phyloP scores from a whole-genome alignment of 2,113 vertebrate genomes.

The Lepisosteus oculatus region DNA sequence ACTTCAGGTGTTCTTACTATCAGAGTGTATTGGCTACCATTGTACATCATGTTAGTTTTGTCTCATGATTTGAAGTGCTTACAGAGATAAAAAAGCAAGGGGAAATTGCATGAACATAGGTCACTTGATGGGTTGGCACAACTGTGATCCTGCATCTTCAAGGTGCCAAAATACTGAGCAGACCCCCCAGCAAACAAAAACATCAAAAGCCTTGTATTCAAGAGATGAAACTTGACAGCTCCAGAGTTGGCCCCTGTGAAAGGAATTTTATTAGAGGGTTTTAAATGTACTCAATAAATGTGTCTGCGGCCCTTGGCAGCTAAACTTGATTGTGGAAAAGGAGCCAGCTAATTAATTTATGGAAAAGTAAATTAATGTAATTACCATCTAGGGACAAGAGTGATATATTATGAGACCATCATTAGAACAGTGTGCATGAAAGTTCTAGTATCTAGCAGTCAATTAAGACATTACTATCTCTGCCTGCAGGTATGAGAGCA shows the following conservation, averaged over 20 bases:
- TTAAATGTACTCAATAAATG: background rate
- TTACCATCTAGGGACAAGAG: slow-evolving; percentile 53
- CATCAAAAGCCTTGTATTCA: background rate
- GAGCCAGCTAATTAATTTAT: slow-evolving; percentile 54
- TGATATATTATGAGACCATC: slow-evolving; percentile 40
- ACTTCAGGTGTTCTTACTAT: too few relatives aligned
- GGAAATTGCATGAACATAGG: background rate
- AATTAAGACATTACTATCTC: slow-evolving; percentile 1
- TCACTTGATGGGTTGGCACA: background rate
- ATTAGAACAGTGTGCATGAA: slow-evolving; percentile 34
- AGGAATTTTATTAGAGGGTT: slow-evolving; percentile 39
- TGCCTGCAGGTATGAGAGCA: slow-evolving; percentile 6
- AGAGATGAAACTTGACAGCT: background rate
- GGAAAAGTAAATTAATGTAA: slow-evolving; percentile 47
- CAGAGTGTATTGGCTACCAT: background rate
- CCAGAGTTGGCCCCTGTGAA: slow-evolving; percentile 31
- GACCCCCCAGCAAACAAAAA: background rate
- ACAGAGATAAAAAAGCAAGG: slow-evolving; percentile 8
- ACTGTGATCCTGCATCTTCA: background rate
- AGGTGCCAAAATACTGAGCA: background rate
- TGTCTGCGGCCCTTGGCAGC: slow-evolving; percentile 32
- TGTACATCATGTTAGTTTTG: background rate
- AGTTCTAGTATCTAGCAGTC: slow-evolving; percentile 13
- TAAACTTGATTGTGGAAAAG: slow-evolving; percentile 52
- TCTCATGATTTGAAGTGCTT: background rate